A percentile compares a stretch with the other conserved stretches of the same genome.
Evolutionary conservation across 2,888 invertebrate genomes (phyloP).

Genomic region (Trichogramma dendrolimi): DNA sequence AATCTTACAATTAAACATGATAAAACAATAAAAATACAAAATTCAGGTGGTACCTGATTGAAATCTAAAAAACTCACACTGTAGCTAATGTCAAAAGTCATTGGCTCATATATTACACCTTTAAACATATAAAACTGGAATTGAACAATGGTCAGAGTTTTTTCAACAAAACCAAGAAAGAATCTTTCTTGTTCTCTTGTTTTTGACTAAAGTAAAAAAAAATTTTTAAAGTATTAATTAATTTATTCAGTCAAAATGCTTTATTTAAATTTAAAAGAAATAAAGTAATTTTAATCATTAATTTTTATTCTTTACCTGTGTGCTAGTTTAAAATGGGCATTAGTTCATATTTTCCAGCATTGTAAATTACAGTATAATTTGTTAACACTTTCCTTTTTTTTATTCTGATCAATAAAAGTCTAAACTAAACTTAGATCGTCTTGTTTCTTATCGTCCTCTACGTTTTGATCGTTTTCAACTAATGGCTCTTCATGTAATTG

Average conservation of each 20-base stretch:
- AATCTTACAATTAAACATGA: too few species aligned
- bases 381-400: not conserved
- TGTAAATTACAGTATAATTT: not conserved
- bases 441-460: not conserved
- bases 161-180: not conserved
- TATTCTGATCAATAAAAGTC: not conserved
- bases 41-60: too few species aligned
- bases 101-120: too few species aligned
- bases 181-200: not conserved
- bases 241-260: not conserved
- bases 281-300: not conserved
- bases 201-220: not conserved
- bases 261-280: too few species aligned
- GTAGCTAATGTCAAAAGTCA: too few species aligned
- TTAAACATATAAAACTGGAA: not conserved
- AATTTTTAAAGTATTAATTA: not conserved
- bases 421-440: not conserved
- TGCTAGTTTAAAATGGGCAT: not conserved
- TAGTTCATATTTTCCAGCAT: not conserved
- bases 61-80: too few species aligned
- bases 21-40: too few species aligned
- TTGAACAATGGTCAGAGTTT: not conserved
- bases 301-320: not conserved
- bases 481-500: slow-evolving; percentile 30
- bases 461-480: not conserved